Evolutionary conservation across 2,797 vertebrate genomes (phyloP), one percentile per base, ranked within the genome.

Genomic region (Podarcis lilfordi): DNA sequence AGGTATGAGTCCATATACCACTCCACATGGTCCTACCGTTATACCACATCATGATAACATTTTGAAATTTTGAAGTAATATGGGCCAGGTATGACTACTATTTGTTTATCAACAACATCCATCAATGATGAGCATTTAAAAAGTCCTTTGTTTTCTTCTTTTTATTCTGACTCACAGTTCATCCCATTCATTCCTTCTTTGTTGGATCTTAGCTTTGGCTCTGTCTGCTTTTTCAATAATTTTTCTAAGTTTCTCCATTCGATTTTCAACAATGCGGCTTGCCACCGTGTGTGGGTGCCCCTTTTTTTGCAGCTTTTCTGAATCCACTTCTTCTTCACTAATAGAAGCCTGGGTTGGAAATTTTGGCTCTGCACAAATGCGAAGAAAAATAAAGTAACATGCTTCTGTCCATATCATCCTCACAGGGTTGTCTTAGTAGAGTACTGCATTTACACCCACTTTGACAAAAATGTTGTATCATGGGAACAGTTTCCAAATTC

Each of bases 161-260:
- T 23, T 59, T 85, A 77, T 29, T 82, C 23, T 80, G 32, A 97
- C 98, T 98, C 95, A 99, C 98, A 99, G 82, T 88, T 98, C 96
- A 0, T 97, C 96, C 99, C 98, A 99, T 86, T 99, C 98, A 90
- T 95, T 96, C 92, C 96, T 98, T 85, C 98, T 97, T 91, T 97
- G 97, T 85, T 96, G 94, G 64, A 98, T 98, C 94, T 97, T 98
- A 40, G 94, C 92, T 92, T 96, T 97, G 66, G 97, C 96, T 81
- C 93, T 95, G 55, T 98, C 97, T 8, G 98, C 98, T 95, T 98
- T 98, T 94, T 98, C 96, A 1, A 97, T 93, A 64, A 96, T 96
- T 92, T 98, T 98, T 80, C 64, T 95, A 19, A 98, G 97, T 94
- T 96, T 97, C 95, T 98, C 97, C 0, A 93, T 92, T 95, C 97